Evolutionary conservation across 2,113 vertebrate species (phyloP).

Genomic region (Butorides virescens): DNA sequence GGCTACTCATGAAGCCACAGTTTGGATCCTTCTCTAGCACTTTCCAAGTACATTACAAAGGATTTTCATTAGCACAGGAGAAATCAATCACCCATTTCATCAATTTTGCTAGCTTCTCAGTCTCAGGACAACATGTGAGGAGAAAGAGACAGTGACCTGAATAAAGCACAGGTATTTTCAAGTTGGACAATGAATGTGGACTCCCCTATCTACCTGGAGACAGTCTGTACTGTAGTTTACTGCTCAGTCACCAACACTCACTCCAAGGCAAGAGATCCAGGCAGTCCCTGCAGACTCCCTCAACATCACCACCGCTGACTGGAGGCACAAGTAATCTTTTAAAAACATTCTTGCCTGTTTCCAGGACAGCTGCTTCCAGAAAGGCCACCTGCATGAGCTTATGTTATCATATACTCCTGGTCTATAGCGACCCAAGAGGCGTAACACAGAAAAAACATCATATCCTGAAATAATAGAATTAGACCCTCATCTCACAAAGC

Average conservation of each 20-base stretch:
- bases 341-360: neutral
- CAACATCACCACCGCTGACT: no score
- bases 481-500: neutral
- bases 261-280: neutral
- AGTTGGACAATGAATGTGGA: neutral
- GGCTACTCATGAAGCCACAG: neutral
- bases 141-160: neutral
- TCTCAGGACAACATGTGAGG: neutral
- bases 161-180: neutral
- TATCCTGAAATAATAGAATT: neutral
- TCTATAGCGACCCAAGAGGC: neutral
- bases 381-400: neutral
- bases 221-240: neutral
- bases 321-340: neutral
- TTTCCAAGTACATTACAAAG: neutral
- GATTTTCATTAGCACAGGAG: neutral
- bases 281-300: neutral
- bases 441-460: neutral
- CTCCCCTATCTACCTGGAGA: neutral
- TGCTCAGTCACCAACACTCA: neutral
- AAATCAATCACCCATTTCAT: neutral
- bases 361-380: neutral
- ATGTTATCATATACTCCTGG: neutral
- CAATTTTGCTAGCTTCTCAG: neutral
- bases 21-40: neutral